Conservation (phyloP, 2,113 vertebrate species). For the Zosterops borbonicus region DNA sequence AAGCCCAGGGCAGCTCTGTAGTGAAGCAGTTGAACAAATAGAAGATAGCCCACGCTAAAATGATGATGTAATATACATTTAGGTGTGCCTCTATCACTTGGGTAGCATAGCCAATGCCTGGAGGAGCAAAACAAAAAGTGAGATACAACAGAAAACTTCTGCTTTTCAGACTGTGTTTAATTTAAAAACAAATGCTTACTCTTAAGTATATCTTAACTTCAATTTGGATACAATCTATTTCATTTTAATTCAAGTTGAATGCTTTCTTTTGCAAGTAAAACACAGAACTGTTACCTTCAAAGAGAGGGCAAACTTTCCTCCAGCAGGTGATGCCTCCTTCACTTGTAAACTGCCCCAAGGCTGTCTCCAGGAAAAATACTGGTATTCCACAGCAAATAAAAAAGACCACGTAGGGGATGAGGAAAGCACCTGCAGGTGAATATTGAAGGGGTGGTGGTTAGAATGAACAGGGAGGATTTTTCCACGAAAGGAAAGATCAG, state of each 20-base stretch:
- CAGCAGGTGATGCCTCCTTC: constrained; percentile 99
- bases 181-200: neutral
- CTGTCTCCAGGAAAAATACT: constrained; percentile 97
- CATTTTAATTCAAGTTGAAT: neutral
- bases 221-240: neutral
- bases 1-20: constrained; percentile 94
- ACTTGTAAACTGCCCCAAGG: constrained; percentile 95
- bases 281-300: constrained; percentile 84
- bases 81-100: constrained; percentile 97
- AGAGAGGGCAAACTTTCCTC: constrained; percentile 95
- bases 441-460: neutral
- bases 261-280: neutral
- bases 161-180: neutral
- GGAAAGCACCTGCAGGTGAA: constrained; percentile 87
- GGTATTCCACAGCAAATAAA: constrained; percentile 99
- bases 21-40: constrained; percentile 98
- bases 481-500: neutral
- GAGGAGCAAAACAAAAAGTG: neutral
- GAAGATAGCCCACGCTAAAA: constrained; percentile 98
- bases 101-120: constrained; percentile 97
- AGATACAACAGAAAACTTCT: neutral
- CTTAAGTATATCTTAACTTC: neutral
- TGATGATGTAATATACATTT: constrained; percentile 97
- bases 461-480: neutral
- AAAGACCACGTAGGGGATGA: constrained; percentile 97